Percentiles rank a stretch among this genome's conserved stretches.
phyloP scores from a whole-genome alignment of 2,113 vertebrate species.

The Xiphophorus couchianus region DNA sequence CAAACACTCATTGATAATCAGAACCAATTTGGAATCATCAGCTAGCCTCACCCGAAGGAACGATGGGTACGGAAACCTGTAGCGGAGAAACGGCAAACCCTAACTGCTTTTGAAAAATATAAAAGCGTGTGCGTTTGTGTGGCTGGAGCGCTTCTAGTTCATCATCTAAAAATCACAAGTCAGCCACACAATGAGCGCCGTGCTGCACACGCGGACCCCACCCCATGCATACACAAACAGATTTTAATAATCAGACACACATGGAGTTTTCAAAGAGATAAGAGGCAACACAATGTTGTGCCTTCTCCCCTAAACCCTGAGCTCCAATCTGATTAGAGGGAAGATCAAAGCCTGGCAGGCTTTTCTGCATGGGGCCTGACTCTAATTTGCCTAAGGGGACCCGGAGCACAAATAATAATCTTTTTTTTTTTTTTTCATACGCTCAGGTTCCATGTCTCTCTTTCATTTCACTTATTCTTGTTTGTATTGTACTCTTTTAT shows the following conservation, averaged over 20 bases:
- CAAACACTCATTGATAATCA: too few relatives aligned
- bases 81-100: too few relatives aligned
- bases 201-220: not conserved
- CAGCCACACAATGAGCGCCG: not conserved
- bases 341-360: slow-evolving; percentile 49
- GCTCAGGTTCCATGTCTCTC: slow-evolving; percentile 11
- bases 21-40: too few relatives aligned
- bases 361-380: slow-evolving; percentile 27
- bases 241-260: slow-evolving; percentile 25
- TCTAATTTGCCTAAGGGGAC: slow-evolving; percentile 29
- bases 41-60: too few relatives aligned
- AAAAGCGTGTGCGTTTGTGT: not conserved
- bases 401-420: slow-evolving; percentile 29
- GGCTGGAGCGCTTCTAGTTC: slow-evolving; percentile 6
- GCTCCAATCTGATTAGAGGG: slow-evolving; percentile 43
- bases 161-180: slow-evolving; percentile 8
- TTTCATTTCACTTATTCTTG: slow-evolving; percentile 6
- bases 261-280: slow-evolving; percentile 21
- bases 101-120: too few relatives aligned
- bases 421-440: slow-evolving; percentile 24
- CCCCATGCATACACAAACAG: slow-evolving; percentile 19
- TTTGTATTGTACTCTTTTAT: slow-evolving; percentile 20
- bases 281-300: slow-evolving; percentile 18
- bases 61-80: too few relatives aligned
- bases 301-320: slow-evolving; percentile 41